These are phyloP conservation scores for Melikaiella ostensackeni DNA, from an alignment of 2,888 invertebrate genomes.

Conservation along the genomic window DNA sequence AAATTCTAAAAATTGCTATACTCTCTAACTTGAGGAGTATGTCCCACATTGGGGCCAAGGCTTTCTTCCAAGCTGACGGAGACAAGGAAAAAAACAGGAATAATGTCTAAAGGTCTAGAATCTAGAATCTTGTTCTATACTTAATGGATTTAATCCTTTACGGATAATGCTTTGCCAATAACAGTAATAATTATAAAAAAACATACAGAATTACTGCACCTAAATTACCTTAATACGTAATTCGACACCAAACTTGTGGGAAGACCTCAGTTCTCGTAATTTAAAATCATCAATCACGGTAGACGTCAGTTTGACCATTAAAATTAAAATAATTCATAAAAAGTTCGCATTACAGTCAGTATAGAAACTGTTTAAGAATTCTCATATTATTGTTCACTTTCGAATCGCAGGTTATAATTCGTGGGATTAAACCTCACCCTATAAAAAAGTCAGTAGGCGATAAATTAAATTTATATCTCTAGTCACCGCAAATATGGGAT, in stretches of 20 bases:
- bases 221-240: constrained; percentile 15
- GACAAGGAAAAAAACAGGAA: neutral
- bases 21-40: neutral
- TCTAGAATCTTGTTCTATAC: neutral
- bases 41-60: neutral
- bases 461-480: constrained; percentile 24
- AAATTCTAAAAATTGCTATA: too few species aligned
- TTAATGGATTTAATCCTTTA: constrained; percentile 2
- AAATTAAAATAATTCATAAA: constrained; percentile 11
- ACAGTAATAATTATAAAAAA: neutral
- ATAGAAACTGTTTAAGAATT: constrained; percentile 31
- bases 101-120: neutral
- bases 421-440: constrained; percentile 21
- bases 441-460: constrained; percentile 30
- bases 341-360: constrained; percentile 20
- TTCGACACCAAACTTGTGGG: neutral
- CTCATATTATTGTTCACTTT: constrained; percentile 32
- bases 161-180: neutral
- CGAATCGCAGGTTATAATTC: constrained; percentile 33
- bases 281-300: constrained; percentile 29
- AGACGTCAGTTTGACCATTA: constrained; percentile 7
- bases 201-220: neutral
- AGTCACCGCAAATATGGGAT: neutral
- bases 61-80: neutral
- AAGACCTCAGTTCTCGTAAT: constrained; percentile 23